Evolutionary conservation across 2,888 invertebrate species (phyloP), one percentile per base, ranked within the genome.

Genomic region (Bruchidius siliquastri): DNA sequence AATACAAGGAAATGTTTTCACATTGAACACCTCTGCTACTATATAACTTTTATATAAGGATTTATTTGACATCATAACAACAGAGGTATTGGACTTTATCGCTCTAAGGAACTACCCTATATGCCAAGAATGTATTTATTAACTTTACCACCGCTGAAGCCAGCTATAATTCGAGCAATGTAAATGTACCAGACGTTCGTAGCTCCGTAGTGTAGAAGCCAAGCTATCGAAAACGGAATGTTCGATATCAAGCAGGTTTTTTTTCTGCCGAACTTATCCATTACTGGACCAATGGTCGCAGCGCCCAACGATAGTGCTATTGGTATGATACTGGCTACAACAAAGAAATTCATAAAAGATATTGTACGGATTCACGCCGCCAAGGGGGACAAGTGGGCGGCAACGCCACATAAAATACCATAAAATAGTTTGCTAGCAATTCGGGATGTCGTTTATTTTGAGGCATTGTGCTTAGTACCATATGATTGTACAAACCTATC

Each of bases 241-340:
- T 87, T 87, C 1, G 88, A 84, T 0, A 87, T 32, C 10, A 89
- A 79, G 74, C 87, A 87, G 21, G 88, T 81, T 71, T 80, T 83
- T 81, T 87, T 89, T 20, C 91, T 84, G 0, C 91, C 91, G 79
- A 86, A 88, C 78, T 80, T 84, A 80, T 90, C 91, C 89, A 90
- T 90, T 71, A 90, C 77, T 0, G 88, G 88, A 10, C 90, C 91
- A 21, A 87, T 86, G 4, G 87, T 77, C 0, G 89, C 76, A 0
- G 90, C 87, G 21, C 90, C 90, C 32, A 89, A 76, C 0, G 90
- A 90, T 30, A 89, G 82, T 0, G 88, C 85, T 79, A 90, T 86
- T 21, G 89, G 88, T 4, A 89, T 88, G 68, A 90, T 83, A 82
- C 90, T 90, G 20, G 90, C 90, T 90, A 81, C 76, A 84, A 85